phyloP scores from a whole-genome alignment of 2,113 vertebrate species.

The Lampris incognitus region DNA sequence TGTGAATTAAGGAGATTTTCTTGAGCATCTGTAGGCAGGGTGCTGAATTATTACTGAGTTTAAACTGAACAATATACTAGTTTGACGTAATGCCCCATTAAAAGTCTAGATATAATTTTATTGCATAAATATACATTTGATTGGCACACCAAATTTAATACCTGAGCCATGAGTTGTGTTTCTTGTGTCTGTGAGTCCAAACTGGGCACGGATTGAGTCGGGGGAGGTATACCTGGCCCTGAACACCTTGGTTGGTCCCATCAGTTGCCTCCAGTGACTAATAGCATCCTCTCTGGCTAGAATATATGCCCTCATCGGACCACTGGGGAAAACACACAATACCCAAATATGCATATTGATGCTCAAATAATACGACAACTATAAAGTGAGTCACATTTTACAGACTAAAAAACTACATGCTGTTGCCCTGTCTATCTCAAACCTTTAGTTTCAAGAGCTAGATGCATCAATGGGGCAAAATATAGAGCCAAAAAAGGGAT shows the following conservation, averaged over 20 bases:
- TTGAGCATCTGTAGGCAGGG: too few species aligned
- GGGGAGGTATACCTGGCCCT: conserved; percentile 86
- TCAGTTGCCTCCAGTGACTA: conserved; percentile 88
- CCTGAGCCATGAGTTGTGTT: conserved; percentile 97
- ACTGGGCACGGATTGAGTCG: conserved; percentile 86
- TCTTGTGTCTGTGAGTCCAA: conserved; percentile 94
- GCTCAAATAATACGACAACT: not conserved
- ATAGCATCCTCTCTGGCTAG: conserved; percentile 90
- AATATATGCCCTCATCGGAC: conserved; percentile 94
- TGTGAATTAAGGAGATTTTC: too few species aligned
- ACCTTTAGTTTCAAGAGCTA: not conserved
- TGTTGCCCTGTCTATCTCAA: not conserved
- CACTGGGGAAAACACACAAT: conserved; percentile 74
- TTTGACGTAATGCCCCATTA: not conserved
- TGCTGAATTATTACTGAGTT: too few species aligned
- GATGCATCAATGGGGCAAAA: not conserved
- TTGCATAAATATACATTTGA: not conserved
- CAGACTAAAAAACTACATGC: not conserved
- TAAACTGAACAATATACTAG: not conserved
- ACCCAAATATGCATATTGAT: not conserved
- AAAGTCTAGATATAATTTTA: not conserved
- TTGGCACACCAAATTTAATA: conserved; percentile 48
- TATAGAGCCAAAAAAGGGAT: too few species aligned
- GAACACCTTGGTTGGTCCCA: conserved; percentile 97
- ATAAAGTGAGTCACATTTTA: not conserved